Evolutionary conservation across 2,888 invertebrate species (phyloP).

Genomic region (Brachynemurus nebulosus): DNA sequence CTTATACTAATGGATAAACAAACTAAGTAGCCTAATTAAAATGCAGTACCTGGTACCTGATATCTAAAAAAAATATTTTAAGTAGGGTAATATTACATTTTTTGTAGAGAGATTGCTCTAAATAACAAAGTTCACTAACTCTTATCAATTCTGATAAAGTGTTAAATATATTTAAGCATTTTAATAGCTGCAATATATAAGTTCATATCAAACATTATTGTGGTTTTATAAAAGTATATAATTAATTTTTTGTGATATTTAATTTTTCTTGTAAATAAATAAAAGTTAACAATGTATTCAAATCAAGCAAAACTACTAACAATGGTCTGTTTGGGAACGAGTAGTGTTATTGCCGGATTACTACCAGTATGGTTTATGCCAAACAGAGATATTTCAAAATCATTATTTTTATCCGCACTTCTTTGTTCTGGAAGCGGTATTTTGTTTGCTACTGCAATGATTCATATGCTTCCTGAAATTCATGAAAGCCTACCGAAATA

Average conservation of each 20-base stretch:
- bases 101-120: too few relatives aligned
- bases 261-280: too few relatives aligned
- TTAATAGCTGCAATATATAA: background rate
- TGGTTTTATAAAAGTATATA: background rate
- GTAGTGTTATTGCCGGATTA: conserved; percentile 56
- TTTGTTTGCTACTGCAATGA: conserved; percentile 56
- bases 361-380: conserved; percentile 50
- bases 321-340: conserved; percentile 48
- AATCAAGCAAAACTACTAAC: conserved; percentile 48
- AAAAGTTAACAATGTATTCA: conserved; percentile 30
- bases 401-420: conserved; percentile 49
- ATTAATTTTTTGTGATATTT: too few relatives aligned
- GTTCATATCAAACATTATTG: background rate
- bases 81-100: too few relatives aligned
- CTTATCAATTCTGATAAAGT: too few relatives aligned
- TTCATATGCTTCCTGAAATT: conserved; percentile 70
- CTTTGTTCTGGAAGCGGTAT: conserved; percentile 74
- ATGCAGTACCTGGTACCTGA: too few relatives aligned
- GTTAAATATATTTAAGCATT: background rate
- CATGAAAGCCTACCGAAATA: conserved; percentile 41
- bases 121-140: too few relatives aligned
- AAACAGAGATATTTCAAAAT: conserved; percentile 40
- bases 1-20: too few relatives aligned
- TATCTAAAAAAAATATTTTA: too few relatives aligned
- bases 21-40: too few relatives aligned